Conservation (phyloP, 2,113 vertebrate species). For the Choloepus hoffmanni region DNA sequence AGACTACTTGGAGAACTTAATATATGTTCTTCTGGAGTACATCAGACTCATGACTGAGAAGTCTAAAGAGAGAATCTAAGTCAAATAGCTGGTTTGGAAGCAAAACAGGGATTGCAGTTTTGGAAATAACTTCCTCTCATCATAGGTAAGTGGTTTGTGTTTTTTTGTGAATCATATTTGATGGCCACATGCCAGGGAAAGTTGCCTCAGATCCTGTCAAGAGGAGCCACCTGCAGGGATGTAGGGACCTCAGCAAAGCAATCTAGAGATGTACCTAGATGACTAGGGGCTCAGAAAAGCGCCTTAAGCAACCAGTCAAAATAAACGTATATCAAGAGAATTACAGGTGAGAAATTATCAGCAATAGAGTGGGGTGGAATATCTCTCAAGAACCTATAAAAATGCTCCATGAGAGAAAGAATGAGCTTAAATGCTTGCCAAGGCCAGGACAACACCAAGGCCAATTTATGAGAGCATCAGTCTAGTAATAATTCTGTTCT, state of each 20-base stretch:
- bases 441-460: not conserved
- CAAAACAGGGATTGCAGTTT: not conserved
- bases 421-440: not conserved
- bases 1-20: not conserved
- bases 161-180: not conserved
- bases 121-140: not conserved
- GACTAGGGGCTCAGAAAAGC: not conserved
- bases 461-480: not conserved
- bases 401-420: not conserved
- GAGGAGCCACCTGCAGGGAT: not conserved
- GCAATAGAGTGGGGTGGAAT: too few relatives aligned
- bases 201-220: not conserved
- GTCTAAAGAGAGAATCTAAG: not conserved
- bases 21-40: not conserved
- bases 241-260: not conserved
- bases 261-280: not conserved
- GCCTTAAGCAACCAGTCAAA: not conserved
- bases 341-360: not conserved
- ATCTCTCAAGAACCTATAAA: not conserved
- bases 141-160: not conserved
- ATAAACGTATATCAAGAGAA: constrained; percentile 1
- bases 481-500: not conserved
- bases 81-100: not conserved
- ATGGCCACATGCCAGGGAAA: not conserved
- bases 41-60: not conserved